These are phyloP conservation scores for Okamejei kenojei DNA, from an alignment of 2,797 vertebrate species.

Conservation along the genomic window DNA sequence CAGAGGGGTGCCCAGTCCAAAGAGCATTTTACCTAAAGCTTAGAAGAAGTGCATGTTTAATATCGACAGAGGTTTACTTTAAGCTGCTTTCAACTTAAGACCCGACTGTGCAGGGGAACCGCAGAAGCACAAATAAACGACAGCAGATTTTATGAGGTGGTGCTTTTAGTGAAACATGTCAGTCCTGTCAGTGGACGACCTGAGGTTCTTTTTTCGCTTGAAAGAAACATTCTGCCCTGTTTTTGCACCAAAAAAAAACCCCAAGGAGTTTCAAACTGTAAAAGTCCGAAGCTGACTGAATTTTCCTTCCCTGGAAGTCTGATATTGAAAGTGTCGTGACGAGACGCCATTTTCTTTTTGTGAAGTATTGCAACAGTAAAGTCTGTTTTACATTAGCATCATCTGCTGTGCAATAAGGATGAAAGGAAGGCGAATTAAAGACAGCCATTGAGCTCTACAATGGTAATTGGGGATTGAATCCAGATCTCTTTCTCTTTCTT, in stretches of 20 bases:
- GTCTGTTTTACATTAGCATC: slow-evolving; percentile 26
- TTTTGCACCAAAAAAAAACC: neutral
- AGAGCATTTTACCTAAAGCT: neutral
- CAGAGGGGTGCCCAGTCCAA: neutral
- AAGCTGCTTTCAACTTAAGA: neutral
- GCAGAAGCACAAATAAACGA: slow-evolving; percentile 22
- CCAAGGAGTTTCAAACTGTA: neutral
- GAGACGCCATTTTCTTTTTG: neutral
- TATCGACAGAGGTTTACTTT: neutral
- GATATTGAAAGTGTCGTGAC: neutral
- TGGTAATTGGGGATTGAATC: neutral
- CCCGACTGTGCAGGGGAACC: neutral
- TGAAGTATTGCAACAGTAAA: neutral
- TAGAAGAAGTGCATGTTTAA: neutral
- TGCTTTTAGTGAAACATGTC: slow-evolving; percentile 28
- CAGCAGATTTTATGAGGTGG: slow-evolving; percentile 22
- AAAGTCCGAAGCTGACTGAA: slow-evolving; percentile 6
- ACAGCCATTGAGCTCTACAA: neutral
- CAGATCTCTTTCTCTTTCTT: neutral
- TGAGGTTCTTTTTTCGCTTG: neutral
- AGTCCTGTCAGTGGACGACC: neutral
- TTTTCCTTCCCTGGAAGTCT: neutral
- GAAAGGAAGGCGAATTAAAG: slow-evolving; percentile 22
- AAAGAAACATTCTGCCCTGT: neutral
- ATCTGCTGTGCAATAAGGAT: slow-evolving; percentile 26